These are phyloP conservation scores for Pegoplata infirma DNA, from an alignment of 2,888 invertebrate species.

Conservation along the genomic window DNA sequence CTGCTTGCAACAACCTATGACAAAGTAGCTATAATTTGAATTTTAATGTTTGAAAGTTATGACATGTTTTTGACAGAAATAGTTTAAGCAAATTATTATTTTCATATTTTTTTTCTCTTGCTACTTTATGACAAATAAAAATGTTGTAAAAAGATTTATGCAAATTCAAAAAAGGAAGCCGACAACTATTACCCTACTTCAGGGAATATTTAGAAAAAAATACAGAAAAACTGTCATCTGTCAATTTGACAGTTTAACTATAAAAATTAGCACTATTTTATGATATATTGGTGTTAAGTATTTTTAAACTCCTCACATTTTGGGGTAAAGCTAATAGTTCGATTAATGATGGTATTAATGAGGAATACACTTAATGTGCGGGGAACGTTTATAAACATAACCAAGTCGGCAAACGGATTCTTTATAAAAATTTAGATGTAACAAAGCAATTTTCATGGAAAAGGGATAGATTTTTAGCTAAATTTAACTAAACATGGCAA, in stretches of 20 bases:
- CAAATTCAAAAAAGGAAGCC: constrained; percentile 57
- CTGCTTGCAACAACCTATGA: neutral
- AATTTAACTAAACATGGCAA: too few relatives aligned
- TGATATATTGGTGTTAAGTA: constrained; percentile 30
- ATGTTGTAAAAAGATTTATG: constrained; percentile 63
- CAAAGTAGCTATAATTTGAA: constrained; percentile 14
- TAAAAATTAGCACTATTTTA: constrained; percentile 61
- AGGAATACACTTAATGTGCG: neutral
- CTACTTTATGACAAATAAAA: constrained; percentile 68
- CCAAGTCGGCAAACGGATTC: too few relatives aligned
- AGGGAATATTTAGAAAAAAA: constrained; percentile 30
- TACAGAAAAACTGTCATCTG: constrained; percentile 73
- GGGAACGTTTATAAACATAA: too few relatives aligned
- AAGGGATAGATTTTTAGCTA: too few relatives aligned
- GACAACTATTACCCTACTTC: constrained; percentile 51
- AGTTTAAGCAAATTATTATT: constrained; percentile 37
- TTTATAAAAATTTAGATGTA: too few relatives aligned
- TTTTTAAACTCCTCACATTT: constrained; percentile 26
- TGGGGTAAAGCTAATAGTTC: constrained; percentile 60
- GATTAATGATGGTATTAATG: constrained; percentile 58
- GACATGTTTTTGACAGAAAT: constrained; percentile 69
- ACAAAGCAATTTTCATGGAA: too few relatives aligned
- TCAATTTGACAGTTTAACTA: constrained; percentile 76
- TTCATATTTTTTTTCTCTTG: neutral
- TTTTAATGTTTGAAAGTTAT: constrained; percentile 40